These are phyloP conservation scores for Drosophila pandora DNA, from an alignment of 1,140 invertebrate genomes.

Conservation along the genomic window DNA sequence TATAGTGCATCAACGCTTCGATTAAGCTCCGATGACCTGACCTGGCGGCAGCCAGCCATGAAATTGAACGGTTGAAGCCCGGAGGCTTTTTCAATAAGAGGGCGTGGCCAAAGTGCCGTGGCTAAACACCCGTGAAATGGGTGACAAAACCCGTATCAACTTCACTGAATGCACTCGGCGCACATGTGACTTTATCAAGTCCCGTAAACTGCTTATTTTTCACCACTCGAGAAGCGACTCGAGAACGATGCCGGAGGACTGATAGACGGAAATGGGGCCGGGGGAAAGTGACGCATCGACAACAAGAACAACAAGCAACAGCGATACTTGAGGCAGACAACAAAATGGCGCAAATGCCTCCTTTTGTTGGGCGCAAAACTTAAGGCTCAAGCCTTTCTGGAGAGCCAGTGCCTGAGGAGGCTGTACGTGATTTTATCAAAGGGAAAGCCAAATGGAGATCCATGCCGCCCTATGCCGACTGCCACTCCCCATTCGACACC, in stretches of 20 bases:
- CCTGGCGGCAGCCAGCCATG: conserved; percentile 50
- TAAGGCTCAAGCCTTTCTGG: conserved; percentile 64
- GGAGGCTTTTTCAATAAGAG: conserved; percentile 54
- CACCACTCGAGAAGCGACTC: conserved; percentile 34
- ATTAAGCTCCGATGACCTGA: conserved; percentile 37
- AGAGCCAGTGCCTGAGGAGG: conserved; percentile 60
- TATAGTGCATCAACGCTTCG: conserved; percentile 8
- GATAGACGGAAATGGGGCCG: conserved; percentile 5
- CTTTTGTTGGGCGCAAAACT: conserved; percentile 73
- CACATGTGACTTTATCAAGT: conserved; percentile 64
- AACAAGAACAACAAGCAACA: conserved; percentile 30
- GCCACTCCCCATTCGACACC: conserved; percentile 18
- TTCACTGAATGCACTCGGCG: conserved; percentile 44
- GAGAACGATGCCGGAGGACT: conserved; percentile 9
- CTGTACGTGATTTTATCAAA: conserved; percentile 81
- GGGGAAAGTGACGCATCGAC: conserved; percentile 48
- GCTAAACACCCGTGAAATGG: conserved; percentile 61
- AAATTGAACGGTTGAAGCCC: conserved; percentile 52
- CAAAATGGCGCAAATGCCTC: conserved; percentile 60
- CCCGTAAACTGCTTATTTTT: conserved; percentile 54
- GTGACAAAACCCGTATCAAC: conserved; percentile 34
- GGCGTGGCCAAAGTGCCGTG: conserved; percentile 20
- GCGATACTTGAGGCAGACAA: conserved; percentile 53
- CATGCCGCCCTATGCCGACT: neutral
- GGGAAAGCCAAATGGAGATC: conserved; percentile 59